Evolutionary conservation across 2,113 vertebrate genomes (phyloP).

Genomic region (Hippocampus zosterae): DNA sequence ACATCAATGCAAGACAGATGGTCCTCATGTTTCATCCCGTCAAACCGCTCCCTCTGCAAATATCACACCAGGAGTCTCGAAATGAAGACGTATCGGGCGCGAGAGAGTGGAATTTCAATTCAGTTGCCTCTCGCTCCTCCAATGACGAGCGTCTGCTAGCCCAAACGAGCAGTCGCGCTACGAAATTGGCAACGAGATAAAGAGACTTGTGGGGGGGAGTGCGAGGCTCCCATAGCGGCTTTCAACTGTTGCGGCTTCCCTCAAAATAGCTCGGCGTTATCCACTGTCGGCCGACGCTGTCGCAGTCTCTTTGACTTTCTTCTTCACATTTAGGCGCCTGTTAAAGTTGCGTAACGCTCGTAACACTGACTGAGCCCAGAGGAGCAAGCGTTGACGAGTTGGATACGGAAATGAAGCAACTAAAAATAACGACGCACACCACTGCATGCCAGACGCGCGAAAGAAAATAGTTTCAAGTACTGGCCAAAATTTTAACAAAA

Average conservation of each 20-base stretch:
- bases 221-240: slow-evolving; percentile 16
- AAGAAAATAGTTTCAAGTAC: no score
- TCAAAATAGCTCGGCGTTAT: slow-evolving; percentile 35
- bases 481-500: no score
- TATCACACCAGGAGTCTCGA: slow-evolving; percentile 22
- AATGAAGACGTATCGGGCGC: slow-evolving; percentile 28
- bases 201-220: slow-evolving; percentile 1
- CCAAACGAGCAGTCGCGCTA: slow-evolving; percentile 15
- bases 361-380: slow-evolving; percentile 7
- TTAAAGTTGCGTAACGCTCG: slow-evolving; percentile 4
- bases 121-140: not conserved
- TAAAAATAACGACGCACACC: not conserved
- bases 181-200: slow-evolving; percentile 20
- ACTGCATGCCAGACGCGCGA: not conserved
- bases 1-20: slow-evolving; percentile 54
- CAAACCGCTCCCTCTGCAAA: slow-evolving; percentile 43
- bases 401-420: not conserved
- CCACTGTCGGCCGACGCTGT: slow-evolving; percentile 12
- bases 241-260: slow-evolving; percentile 9
- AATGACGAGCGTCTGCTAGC: not conserved
- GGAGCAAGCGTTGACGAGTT: not conserved
- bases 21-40: slow-evolving; percentile 49
- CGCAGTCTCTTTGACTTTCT: slow-evolving; percentile 14
- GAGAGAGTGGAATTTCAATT: slow-evolving; percentile 13
- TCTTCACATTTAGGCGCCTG: slow-evolving; percentile 23